Conservation (phyloP, 2,113 vertebrate species). For the Corvus moneduloides region DNA sequence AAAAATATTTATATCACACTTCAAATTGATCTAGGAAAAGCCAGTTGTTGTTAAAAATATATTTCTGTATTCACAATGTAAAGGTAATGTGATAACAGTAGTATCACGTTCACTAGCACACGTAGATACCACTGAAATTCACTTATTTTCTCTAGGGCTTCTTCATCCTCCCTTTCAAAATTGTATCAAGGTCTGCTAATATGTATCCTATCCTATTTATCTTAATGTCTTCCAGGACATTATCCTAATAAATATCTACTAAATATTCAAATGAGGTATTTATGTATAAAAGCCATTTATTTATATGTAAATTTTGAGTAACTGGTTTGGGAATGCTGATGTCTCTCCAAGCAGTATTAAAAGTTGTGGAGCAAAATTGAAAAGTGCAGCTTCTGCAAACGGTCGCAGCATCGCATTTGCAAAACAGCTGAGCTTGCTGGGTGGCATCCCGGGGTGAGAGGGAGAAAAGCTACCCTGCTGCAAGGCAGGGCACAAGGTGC, state of each 20-base stretch:
- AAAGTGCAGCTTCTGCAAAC: neutral
- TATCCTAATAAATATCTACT: neutral
- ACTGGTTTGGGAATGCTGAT: neutral
- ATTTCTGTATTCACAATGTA: neutral
- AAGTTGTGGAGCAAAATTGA: neutral
- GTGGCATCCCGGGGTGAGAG: fast-evolving
- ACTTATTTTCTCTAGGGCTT: neutral
- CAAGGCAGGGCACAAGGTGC: neutral
- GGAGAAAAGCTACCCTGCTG: neutral
- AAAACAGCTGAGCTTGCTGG: neutral
- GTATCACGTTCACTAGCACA: neutral
- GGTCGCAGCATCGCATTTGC: fast-evolving
- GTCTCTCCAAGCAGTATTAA: neutral
- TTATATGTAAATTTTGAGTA: neutral
- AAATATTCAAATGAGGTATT: neutral
- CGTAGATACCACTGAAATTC: neutral
- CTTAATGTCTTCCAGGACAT: neutral
- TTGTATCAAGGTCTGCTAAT: neutral
- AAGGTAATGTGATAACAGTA: neutral
- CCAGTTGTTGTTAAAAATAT: neutral
- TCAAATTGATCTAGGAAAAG: neutral
- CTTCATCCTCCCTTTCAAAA: neutral
- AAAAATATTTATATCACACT: neutral
- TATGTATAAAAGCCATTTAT: neutral
- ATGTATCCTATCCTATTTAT: neutral